Evolutionary conservation across 2,797 vertebrate species (phyloP).

Genomic region (Hephaestus fuliginosus): DNA sequence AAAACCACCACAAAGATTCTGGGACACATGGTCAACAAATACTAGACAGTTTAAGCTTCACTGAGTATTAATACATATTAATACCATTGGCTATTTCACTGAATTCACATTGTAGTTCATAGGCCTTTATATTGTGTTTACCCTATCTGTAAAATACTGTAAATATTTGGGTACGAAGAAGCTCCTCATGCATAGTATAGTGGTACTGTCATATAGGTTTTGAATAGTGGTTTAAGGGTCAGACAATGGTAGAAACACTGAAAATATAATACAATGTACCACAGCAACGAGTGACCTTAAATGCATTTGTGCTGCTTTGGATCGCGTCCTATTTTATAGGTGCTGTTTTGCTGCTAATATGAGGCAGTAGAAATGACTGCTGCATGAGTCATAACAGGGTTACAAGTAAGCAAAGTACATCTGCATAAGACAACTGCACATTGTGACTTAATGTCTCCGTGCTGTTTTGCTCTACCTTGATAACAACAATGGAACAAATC

Average conservation of each 20-base stretch:
- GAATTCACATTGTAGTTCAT: neutral
- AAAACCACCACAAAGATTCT: neutral
- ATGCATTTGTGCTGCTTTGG: neutral
- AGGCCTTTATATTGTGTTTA: neutral
- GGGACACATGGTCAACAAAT: neutral
- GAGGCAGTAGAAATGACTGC: neutral
- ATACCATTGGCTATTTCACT: neutral
- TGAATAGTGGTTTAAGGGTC: neutral
- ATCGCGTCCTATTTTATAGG: neutral
- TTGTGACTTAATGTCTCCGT: too few relatives aligned
- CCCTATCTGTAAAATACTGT: neutral
- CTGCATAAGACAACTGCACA: too few relatives aligned
- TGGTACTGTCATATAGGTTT: neutral
- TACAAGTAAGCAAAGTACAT: neutral
- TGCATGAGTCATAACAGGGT: constrained; percentile 3
- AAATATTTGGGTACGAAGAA: neutral
- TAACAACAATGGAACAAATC: too few relatives aligned
- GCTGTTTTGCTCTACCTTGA: too few relatives aligned
- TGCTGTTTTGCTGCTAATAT: neutral
- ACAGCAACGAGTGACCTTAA: neutral
- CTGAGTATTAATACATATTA: too few relatives aligned
- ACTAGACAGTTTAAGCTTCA: neutral
- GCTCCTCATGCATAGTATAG: too few relatives aligned
- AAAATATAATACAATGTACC: neutral
- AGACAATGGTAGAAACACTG: neutral